These are phyloP conservation scores for Syndactyla subalaris DNA, from an alignment of 2,797 vertebrate species.

Conservation along the genomic window DNA sequence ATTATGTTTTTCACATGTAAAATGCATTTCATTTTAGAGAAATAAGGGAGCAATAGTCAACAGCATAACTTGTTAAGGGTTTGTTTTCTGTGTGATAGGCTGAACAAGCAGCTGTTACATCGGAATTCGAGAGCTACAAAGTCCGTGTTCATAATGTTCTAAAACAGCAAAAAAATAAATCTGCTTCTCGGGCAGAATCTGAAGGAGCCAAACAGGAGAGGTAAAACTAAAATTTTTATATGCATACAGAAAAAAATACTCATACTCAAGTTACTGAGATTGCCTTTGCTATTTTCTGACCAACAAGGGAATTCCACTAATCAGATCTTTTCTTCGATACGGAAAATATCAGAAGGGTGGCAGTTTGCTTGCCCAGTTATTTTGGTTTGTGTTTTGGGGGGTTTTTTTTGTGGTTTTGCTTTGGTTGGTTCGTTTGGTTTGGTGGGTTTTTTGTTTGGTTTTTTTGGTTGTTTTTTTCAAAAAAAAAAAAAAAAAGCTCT, in stretches of 20 bases:
- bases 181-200: slow-evolving; percentile 81
- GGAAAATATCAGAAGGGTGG: neutral
- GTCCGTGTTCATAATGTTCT: slow-evolving; percentile 97
- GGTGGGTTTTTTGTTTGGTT: neutral
- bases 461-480: neutral
- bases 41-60: neutral
- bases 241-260: neutral
- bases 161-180: slow-evolving; percentile 88
- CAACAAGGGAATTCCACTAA: neutral
- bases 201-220: slow-evolving; percentile 88
- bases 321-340: neutral
- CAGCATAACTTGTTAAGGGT: neutral
- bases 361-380: neutral
- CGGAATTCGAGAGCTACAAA: slow-evolving; percentile 96
- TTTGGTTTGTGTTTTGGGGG: neutral
- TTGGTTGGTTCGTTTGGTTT: neutral
- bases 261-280: neutral
- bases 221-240: slow-evolving; percentile 69
- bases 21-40: neutral
- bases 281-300: neutral
- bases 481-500: neutral
- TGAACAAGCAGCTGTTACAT: slow-evolving; percentile 83
- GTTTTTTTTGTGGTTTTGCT: neutral
- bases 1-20: neutral
- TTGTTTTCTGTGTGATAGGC: slow-evolving; percentile 76